These are phyloP conservation scores for Scolopax bukidnonensis DNA, from an alignment of 2,797 vertebrate genomes.

Conservation along the genomic window DNA sequence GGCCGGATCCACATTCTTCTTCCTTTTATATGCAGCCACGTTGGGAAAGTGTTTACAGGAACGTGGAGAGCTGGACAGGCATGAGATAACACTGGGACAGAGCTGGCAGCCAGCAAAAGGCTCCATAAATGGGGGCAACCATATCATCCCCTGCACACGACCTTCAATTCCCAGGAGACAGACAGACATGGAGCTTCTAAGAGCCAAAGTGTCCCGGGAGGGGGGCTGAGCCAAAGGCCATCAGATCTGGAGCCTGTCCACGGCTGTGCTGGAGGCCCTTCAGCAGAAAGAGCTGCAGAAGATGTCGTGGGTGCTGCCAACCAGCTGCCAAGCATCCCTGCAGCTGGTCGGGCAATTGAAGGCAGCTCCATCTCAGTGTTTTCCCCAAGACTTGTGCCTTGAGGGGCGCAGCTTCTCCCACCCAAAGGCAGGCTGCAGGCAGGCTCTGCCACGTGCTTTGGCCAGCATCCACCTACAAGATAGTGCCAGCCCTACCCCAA, in stretches of 20 bases:
- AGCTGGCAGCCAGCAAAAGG: not conserved
- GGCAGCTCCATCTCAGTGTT: not conserved
- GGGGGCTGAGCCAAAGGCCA: not conserved
- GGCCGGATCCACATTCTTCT: not conserved
- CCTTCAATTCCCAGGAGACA: not conserved
- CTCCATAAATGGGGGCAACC: not conserved
- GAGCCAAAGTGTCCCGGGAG: not conserved
- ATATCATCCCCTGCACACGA: not conserved
- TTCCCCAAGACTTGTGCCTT: not conserved
- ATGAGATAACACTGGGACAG: fast-evolving
- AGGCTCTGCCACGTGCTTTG: not conserved
- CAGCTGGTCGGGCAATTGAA: not conserved
- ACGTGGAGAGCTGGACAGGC: not conserved
- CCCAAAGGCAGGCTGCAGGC: not conserved
- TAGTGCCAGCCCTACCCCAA: not conserved
- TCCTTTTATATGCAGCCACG: not conserved
- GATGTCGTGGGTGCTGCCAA: not conserved
- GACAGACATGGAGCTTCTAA: fast-evolving
- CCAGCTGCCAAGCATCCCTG: not conserved
- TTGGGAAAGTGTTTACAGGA: not conserved
- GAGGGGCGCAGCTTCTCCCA: not conserved
- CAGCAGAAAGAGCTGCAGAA: not conserved
- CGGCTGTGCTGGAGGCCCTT: not conserved
- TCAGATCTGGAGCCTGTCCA: not conserved
- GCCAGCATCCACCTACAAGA: not conserved